phyloP scores from a whole-genome alignment of 2,113 vertebrate species.

The Nycticorax nycticorax region DNA sequence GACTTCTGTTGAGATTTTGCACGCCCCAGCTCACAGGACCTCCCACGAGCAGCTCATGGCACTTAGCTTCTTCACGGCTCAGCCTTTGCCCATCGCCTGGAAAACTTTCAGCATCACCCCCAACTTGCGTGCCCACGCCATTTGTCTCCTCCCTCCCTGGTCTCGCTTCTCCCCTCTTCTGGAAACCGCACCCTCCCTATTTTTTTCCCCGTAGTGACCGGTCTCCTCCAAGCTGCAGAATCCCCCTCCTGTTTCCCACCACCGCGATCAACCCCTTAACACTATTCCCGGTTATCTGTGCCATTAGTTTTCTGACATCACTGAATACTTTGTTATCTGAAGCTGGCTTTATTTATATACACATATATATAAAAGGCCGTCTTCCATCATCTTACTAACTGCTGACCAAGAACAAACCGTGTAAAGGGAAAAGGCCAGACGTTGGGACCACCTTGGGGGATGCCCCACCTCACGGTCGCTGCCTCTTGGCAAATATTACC shows the following conservation, averaged over 20 bases:
- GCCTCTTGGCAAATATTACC: background rate
- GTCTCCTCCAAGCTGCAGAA: background rate
- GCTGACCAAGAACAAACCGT: background rate
- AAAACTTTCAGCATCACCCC: background rate
- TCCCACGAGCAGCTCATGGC: slow-evolving; percentile 8
- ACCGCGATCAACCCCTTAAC: background rate
- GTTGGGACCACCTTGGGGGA: background rate
- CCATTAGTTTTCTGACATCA: slow-evolving; percentile 2
- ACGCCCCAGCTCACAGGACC: background rate
- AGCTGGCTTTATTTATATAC: background rate
- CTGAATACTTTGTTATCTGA: background rate
- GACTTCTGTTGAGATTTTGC: slow-evolving; percentile 9
- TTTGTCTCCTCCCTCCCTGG: background rate
- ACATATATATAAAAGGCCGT: background rate
- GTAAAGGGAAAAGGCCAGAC: background rate
- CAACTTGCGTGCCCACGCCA: fast-evolving
- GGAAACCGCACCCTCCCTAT: background rate
- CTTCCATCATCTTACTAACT: background rate
- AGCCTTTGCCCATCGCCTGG: background rate
- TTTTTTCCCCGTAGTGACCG: background rate
- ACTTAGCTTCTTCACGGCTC: background rate
- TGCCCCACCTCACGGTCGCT: background rate
- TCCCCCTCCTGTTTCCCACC: background rate
- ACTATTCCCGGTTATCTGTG: background rate
- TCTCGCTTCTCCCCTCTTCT: background rate